Percentiles rank a stretch among this genome's conserved stretches.
phyloP scores from a whole-genome alignment of 1,140 invertebrate species.

The Heliconius congener region DNA sequence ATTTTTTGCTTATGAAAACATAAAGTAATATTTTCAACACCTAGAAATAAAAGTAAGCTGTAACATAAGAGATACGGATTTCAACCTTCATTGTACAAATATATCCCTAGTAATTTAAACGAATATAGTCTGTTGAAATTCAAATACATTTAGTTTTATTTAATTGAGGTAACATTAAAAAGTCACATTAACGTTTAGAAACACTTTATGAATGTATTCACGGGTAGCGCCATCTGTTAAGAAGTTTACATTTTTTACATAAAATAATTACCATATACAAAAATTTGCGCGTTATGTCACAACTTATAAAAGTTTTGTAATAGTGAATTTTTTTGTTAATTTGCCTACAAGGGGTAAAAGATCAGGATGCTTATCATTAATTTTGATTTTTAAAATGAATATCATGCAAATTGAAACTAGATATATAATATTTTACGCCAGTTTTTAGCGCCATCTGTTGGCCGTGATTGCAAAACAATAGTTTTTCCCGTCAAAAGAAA shows the following conservation, averaged over 20 bases:
- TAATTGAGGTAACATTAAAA: neutral
- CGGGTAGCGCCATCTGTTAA: neutral
- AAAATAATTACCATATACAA: neutral
- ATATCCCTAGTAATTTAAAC: neutral
- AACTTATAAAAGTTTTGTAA: neutral
- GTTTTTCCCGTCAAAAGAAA: conserved; percentile 77
- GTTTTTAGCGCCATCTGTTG: conserved; percentile 51
- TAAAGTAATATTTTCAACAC: too few species aligned
- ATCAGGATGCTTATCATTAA: neutral
- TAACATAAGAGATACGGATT: too few species aligned
- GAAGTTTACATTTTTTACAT: neutral
- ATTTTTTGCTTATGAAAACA: too few species aligned
- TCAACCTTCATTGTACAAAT: neutral
- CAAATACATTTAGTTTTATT: neutral
- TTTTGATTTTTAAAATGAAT: neutral
- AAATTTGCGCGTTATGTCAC: neutral
- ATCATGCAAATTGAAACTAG: neutral
- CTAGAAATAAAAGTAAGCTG: too few species aligned
- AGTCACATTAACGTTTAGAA: neutral
- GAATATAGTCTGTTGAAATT: neutral
- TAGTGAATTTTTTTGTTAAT: neutral
- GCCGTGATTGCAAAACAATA: conserved; percentile 43
- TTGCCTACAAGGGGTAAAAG: neutral
- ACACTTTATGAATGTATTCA: neutral
- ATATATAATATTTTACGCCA: neutral